phyloP scores from a whole-genome alignment of 2,888 invertebrate species.

The Diaprepes abbreviatus region DNA sequence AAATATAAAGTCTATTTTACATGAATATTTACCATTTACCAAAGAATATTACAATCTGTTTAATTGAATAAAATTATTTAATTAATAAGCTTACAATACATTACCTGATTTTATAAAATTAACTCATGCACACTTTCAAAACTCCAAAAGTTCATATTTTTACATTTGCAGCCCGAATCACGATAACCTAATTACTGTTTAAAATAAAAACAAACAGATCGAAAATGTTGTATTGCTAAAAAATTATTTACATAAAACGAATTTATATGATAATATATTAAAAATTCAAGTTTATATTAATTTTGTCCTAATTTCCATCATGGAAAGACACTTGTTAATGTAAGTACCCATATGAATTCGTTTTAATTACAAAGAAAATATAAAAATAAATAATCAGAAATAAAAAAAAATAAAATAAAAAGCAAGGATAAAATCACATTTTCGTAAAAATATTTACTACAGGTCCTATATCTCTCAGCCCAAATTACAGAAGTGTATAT shows the following conservation, averaged over 20 bases:
- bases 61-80: too few relatives aligned
- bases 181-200: not conserved
- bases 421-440: slow-evolving; percentile 31
- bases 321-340: too few relatives aligned
- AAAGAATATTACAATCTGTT: too few relatives aligned
- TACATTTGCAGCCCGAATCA: not conserved
- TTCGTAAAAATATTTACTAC: slow-evolving; percentile 20
- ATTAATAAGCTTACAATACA: too few relatives aligned
- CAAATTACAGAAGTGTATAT: slow-evolving; percentile 10
- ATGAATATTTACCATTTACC: too few relatives aligned
- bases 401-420: slow-evolving; percentile 23
- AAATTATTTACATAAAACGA: not conserved
- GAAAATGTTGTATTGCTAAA: slow-evolving; percentile 1
- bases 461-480: slow-evolving; percentile 5
- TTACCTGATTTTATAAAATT: too few relatives aligned
- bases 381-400: slow-evolving; percentile 17
- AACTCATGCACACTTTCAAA: too few relatives aligned
- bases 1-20: too few relatives aligned
- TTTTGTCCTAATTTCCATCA: too few relatives aligned
- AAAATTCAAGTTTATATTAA: not conserved
- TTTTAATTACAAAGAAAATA: not conserved
- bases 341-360: not conserved
- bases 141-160: too few relatives aligned
- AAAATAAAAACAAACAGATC: slow-evolving; percentile 12
- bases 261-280: not conserved